phyloP scores from a whole-genome alignment of 1,140 invertebrate genomes.

The Stegodyphus mimosarum region DNA sequence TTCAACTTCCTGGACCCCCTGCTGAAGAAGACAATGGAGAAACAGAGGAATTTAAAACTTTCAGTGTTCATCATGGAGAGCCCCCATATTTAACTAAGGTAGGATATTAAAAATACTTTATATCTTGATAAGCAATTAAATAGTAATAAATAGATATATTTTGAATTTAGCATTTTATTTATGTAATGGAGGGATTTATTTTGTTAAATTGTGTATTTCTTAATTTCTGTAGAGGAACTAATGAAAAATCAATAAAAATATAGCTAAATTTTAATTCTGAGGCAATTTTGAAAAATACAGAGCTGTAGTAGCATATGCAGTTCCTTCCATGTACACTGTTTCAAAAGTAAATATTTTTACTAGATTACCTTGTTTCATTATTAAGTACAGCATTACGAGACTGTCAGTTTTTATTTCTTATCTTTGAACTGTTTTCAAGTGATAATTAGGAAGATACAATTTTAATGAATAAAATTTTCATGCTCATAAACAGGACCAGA shows the following conservation, averaged over 20 bases:
- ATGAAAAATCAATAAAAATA: background rate
- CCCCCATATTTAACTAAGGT: constrained; percentile 62
- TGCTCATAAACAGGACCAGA: no score
- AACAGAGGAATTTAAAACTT: constrained; percentile 63
- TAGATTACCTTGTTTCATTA: background rate
- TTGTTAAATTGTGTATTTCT: background rate
- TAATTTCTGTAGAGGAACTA: background rate
- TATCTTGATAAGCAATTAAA: no score
- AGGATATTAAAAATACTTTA: background rate
- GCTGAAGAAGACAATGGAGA: constrained; percentile 57
- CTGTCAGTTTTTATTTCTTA: no score
- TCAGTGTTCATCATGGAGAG: constrained; percentile 62
- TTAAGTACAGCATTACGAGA: background rate
- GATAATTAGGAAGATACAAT: no score
- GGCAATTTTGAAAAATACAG: no score
- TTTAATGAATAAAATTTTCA: no score
- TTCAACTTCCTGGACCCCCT: constrained; percentile 61
- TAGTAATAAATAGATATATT: no score
- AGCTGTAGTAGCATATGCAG: no score
- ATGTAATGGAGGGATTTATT: background rate
- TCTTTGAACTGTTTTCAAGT: no score
- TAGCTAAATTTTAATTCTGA: no score
- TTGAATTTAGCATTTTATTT: background rate
- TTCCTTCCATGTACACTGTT: no score
- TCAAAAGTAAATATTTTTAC: background rate